Evolutionary conservation across 2,113 vertebrate species (phyloP), one percentile per base, ranked within the genome.

Genomic region (Anoura caudifer): DNA sequence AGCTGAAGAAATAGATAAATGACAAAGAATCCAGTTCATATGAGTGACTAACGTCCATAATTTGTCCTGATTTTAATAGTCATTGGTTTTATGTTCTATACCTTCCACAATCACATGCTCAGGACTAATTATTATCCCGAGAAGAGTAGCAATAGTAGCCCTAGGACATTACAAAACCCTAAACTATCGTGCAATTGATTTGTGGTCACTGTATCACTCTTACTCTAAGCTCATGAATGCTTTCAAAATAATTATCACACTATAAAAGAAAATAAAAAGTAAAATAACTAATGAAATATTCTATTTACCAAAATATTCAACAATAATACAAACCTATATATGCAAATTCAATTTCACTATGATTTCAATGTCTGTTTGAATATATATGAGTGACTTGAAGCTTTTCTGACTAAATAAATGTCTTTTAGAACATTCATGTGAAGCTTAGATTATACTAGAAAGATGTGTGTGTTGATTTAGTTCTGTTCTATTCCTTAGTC

Each of bases 321-420:
- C 70, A 56, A 69, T 10, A 16, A 82, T 22, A 80, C 20, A 15
- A 45, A 22, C 6, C 2, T 65, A 15, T 28, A 45, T 41, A 63
- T 91, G 50, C 72, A 33, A 88, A 70, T 36, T 41, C 16, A 2
- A 69, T n/a, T 91, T 52, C 28, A 47, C 38, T 61, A 38, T 28
- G 26, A 50, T 69, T 86, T 79, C 33, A 81, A 83, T 61, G 26
- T 33, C 54, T 59, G 45, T 13, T 61, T 92, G 72, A 95, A 47
- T 54, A 38, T 5, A 45, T 12, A 45, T 70, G 65, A 16, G 31
- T 10, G 70, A 38, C n/a, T 91, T 72, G 41, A 0, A 77, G 13
- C 52, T 93, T 73, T 84, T 24, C 7, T 26, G 11, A 91, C 8
- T 17, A 82, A 91, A 83, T n/a, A 91, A 77, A 89, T 72, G 38